Percentiles rank a stretch among this genome's conserved stretches.
Evolutionary conservation across 2,888 invertebrate genomes (phyloP).

Genomic region (Spilosoma lubricipeda): DNA sequence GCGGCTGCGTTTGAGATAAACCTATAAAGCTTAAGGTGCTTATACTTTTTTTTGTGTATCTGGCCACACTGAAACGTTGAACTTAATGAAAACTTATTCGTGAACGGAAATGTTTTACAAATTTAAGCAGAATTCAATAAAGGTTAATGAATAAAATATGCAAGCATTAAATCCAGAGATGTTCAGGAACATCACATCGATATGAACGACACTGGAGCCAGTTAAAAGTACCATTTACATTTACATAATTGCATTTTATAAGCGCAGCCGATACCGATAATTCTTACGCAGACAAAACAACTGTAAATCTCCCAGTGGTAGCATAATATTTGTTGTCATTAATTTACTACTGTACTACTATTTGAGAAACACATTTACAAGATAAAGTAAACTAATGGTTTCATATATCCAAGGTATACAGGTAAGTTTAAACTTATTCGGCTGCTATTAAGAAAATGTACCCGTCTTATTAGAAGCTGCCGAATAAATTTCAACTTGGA

Average conservation of each 20-base stretch:
- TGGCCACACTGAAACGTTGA: too few relatives aligned
- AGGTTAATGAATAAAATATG: conserved; percentile 27
- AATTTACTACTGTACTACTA: too few relatives aligned
- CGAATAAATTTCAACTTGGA: background rate
- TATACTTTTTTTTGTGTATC: background rate
- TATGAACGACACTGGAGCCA: conserved; percentile 37
- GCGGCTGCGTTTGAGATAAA: background rate
- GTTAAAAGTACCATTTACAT: conserved; percentile 46
- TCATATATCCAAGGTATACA: background rate
- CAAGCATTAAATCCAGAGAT: conserved; percentile 33
- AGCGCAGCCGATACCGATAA: conserved; percentile 25
- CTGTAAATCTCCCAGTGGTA: conserved; percentile 15
- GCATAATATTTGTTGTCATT: background rate
- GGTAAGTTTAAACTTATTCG: background rate
- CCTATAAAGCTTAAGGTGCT: background rate
- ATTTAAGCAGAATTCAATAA: background rate
- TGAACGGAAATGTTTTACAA: background rate
- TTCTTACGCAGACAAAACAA: conserved; percentile 25
- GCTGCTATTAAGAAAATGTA: too few relatives aligned
- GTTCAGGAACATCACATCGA: conserved; percentile 44
- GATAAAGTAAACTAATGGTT: background rate
- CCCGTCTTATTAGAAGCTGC: background rate
- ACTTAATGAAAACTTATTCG: background rate
- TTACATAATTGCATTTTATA: conserved; percentile 50
- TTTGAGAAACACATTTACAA: background rate